phyloP scores from a whole-genome alignment of 1,140 invertebrate genomes.

The Drosophila rhopaloa region DNA sequence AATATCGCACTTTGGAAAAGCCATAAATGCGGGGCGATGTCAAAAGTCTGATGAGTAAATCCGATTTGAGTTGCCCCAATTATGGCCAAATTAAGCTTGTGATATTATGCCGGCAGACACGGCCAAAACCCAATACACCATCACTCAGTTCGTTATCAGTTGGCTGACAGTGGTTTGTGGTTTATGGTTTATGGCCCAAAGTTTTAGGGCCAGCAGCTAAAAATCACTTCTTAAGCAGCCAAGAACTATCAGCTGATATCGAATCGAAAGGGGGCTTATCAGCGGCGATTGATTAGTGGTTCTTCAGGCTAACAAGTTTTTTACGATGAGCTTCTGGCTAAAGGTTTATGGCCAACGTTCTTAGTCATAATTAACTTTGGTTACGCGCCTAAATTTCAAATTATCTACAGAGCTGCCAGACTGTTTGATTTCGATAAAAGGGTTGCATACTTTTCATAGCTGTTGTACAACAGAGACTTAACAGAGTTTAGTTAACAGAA shows the following conservation, averaged over 20 bases:
- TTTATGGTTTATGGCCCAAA: conserved; percentile 8
- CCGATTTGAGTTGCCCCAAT: conserved; percentile 46
- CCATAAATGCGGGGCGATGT: conserved; percentile 34
- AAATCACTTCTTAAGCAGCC: conserved; percentile 58
- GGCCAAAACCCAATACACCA: conserved; percentile 3
- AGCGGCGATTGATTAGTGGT: conserved; percentile 39
- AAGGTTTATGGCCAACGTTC: conserved; percentile 11
- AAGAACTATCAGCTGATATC: conserved; percentile 8
- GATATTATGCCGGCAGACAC: conserved; percentile 18
- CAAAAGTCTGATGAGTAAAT: conserved; percentile 42
- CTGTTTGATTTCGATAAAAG: too few relatives aligned
- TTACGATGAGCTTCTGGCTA: conserved; percentile 32
- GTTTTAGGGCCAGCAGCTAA: conserved; percentile 11
- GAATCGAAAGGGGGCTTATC: conserved; percentile 7
- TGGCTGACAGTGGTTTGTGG: conserved; percentile 19
- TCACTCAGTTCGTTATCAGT: conserved; percentile 20
- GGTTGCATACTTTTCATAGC: too few relatives aligned
- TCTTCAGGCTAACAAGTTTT: conserved; percentile 35
- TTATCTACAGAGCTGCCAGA: background rate
- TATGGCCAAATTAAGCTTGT: conserved; percentile 44
- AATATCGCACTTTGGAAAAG: conserved; percentile 32
- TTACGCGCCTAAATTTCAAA: too few relatives aligned
- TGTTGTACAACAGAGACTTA: too few relatives aligned
- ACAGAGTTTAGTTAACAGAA: too few relatives aligned
- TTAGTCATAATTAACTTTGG: conserved; percentile 8